Base-by-base conservation (phyloP, 2,113 vertebrate species). In the Sterna hirundo region DNA sequence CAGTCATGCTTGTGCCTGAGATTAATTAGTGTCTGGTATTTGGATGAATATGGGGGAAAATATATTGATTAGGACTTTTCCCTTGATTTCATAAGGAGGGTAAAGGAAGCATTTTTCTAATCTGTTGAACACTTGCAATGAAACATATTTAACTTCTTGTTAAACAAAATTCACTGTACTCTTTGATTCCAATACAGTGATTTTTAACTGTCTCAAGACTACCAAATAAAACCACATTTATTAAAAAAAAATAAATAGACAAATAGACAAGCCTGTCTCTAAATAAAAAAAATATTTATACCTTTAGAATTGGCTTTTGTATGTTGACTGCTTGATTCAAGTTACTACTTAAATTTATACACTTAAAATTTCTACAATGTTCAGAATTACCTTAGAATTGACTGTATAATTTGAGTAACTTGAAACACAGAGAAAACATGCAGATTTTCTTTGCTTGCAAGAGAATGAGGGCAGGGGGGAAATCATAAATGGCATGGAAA, bases 381-480 rank as follows among this genome's bases (percentile, higher is more conserved):
- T 86, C 23, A 30, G 25, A 71, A 55, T 77, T 38, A 55, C 38
- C 26, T 81, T 86, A 80, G 25, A 38, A 15, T 8, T 72, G 44
- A 64, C 29, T 64, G 4, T 52, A 34, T 47, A 54, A 40, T 18
- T 36, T 76, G 32, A 80, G 25, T 42, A 13, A 44, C 32, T 57
- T 1, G 4, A 52, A 88, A 61, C 23, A 57, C 3, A 10, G 30
- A 66, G 34, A 62, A 83, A 83, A 78, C 13, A 42, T 26, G 21
- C 51, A 81, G 18, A 52, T 74, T 91, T 95, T 74, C 55, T 84
- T 55, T 84, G n/a, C 57, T 93, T 57, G 32, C 4, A 25, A 27
- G 71, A 76, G n/a, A 83, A 29, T 36, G 30, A 1, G 6, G 7
- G 5, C 21, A 15, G 18, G 5, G 2, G 1, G 2, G 27, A 20